Percentiles rank a stretch among this genome's conserved stretches.
Conservation (phyloP, 2,888 invertebrate species). For the Nomada ruficornis region DNA sequence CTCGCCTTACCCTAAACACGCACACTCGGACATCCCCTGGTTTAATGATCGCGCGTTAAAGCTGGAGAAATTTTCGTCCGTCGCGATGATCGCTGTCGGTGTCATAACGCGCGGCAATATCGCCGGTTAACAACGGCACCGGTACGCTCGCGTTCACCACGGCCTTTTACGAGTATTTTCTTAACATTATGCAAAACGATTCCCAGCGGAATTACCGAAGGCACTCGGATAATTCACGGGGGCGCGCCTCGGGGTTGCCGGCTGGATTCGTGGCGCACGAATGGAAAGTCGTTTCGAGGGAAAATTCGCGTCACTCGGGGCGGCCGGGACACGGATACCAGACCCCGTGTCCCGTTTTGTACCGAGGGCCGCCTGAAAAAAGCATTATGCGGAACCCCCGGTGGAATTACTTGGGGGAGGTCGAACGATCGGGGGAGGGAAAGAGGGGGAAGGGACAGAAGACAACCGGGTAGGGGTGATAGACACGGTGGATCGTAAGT, state of each 20-base stretch:
- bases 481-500: constrained; percentile 48
- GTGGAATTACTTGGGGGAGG: constrained; percentile 63
- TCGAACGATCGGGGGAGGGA: constrained; percentile 30
- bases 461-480: constrained; percentile 31
- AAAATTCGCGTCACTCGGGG: constrained; percentile 71
- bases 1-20: no score
- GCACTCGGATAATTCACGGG: constrained; percentile 69
- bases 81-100: constrained; percentile 32
- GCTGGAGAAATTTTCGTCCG: constrained; percentile 8
- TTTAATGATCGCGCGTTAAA: constrained; percentile 9
- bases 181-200: constrained; percentile 75
- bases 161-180: constrained; percentile 69
- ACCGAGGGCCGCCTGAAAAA: constrained; percentile 60
- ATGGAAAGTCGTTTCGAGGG: constrained; percentile 71
- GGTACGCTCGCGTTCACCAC: constrained; percentile 18
- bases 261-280: constrained; percentile 61
- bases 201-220: constrained; percentile 69
- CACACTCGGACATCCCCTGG: background rate
- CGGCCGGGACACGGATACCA: constrained; percentile 49
- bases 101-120: constrained; percentile 55
- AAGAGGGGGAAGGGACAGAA: constrained; percentile 20
- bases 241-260: constrained; percentile 64
- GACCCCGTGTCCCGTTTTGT: constrained; percentile 33
- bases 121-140: constrained; percentile 30
- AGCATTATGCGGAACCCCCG: constrained; percentile 70